These are phyloP conservation scores for Watsonalla cultraria DNA, from an alignment of 2,888 invertebrate species.

Conservation along the genomic window DNA sequence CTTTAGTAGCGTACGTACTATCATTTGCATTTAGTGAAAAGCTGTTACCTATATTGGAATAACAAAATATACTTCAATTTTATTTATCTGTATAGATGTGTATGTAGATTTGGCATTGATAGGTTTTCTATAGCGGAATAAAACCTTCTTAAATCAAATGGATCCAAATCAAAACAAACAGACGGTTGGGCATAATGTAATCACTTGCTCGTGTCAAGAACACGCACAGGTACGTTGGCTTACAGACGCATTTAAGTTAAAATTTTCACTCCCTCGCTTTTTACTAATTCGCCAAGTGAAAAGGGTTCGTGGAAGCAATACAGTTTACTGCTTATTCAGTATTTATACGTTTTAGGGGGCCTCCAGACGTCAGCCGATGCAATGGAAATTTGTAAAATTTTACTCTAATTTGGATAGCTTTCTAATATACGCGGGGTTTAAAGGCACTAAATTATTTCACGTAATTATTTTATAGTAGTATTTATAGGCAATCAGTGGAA, in stretches of 20 bases:
- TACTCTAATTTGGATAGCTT: conserved; percentile 34
- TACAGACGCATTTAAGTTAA: conserved; percentile 75
- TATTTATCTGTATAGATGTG: too few relatives aligned
- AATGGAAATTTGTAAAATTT: conserved; percentile 68
- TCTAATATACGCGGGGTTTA: neutral
- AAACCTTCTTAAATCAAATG: conserved; percentile 73
- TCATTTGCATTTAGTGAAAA: too few relatives aligned
- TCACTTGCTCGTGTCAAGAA: conserved; percentile 76
- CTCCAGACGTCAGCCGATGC: conserved; percentile 57
- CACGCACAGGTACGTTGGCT: conserved; percentile 68
- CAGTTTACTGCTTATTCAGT: conserved; percentile 79
- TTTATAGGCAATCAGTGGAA: too few relatives aligned
- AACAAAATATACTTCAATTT: too few relatives aligned
- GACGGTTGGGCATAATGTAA: conserved; percentile 71
- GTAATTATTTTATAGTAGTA: neutral
- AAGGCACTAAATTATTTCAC: neutral
- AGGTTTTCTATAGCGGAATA: conserved; percentile 21
- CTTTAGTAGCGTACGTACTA: too few relatives aligned
- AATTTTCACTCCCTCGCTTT: conserved; percentile 78
- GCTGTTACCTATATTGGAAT: too few relatives aligned
- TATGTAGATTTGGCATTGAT: neutral
- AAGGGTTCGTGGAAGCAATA: conserved; percentile 78
- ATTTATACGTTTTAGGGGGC: conserved; percentile 72
- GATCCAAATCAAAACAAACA: conserved; percentile 73
- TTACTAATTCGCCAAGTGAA: conserved; percentile 80